Percentiles rank a stretch among this genome's conserved stretches.
These are phyloP conservation scores for Erythrolamprus reginae DNA, from an alignment of 2,113 vertebrate genomes.

Conservation along the genomic window DNA sequence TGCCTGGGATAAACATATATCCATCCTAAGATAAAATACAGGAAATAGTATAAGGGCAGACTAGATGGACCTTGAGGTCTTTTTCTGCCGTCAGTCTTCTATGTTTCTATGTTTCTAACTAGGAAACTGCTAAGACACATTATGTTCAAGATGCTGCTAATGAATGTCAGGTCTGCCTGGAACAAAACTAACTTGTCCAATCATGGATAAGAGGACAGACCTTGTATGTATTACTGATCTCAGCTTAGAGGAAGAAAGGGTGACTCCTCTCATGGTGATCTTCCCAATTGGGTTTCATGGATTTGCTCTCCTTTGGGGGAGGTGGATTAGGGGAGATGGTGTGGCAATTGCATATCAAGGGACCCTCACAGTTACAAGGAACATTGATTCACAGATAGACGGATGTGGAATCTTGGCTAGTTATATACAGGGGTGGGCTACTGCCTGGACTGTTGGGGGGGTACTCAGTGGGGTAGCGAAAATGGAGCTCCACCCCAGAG, in stretches of 20 bases:
- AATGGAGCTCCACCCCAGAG: too few species aligned
- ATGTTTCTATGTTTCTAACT: too few species aligned
- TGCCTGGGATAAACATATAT: too few species aligned
- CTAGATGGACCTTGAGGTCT: too few species aligned
- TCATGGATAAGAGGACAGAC: not conserved
- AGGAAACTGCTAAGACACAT: not conserved
- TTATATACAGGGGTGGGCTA: too few species aligned
- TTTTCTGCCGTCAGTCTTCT: too few species aligned
- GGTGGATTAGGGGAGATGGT: not conserved
- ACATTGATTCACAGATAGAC: not conserved
- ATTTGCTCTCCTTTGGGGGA: not conserved
- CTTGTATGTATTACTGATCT: not conserved
- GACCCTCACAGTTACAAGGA: not conserved
- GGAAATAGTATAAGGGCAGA: too few species aligned
- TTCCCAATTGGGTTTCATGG: not conserved
- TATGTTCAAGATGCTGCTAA: not conserved
- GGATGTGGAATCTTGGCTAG: not conserved
- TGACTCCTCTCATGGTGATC: not conserved
- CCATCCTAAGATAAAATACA: too few species aligned
- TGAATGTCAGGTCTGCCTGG: not conserved
- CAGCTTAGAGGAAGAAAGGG: not conserved
- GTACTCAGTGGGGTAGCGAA: too few species aligned
- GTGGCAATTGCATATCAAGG: not conserved
- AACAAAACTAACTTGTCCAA: not conserved
- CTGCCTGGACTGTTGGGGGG: too few species aligned